These are phyloP conservation scores for Pelmatolapia mariae DNA, from an alignment of 2,113 vertebrate species.

Conservation along the genomic window DNA sequence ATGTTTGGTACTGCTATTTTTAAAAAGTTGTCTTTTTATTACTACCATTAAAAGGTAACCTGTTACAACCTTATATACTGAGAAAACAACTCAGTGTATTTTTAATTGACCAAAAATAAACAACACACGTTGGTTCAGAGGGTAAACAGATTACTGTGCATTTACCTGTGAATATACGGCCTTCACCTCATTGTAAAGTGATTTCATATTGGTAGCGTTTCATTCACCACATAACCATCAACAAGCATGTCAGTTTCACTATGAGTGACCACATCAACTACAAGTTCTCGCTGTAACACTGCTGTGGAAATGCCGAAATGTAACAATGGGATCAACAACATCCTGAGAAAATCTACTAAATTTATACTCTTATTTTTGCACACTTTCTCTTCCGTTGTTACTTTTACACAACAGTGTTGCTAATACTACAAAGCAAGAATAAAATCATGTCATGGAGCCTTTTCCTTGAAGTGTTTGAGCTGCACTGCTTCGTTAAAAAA, in stretches of 20 bases:
- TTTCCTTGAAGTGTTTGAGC: not conserved
- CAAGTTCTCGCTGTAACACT: not conserved
- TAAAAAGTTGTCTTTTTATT: not conserved
- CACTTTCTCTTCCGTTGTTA: not conserved
- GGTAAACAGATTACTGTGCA: not conserved
- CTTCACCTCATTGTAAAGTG: not conserved
- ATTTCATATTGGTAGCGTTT: not conserved
- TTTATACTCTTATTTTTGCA: not conserved
- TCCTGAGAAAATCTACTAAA: not conserved
- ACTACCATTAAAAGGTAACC: not conserved
- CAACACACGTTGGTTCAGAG: not conserved
- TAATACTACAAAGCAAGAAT: not conserved
- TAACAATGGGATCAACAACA: not conserved
- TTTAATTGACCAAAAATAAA: not conserved
- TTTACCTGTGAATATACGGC: not conserved
- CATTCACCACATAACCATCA: not conserved
- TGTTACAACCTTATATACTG: not conserved
- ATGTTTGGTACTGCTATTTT: not conserved
- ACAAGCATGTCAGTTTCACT: not conserved
- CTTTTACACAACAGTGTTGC: not conserved
- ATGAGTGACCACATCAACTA: not conserved
- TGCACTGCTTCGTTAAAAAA: not conserved
- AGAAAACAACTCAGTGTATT: not conserved
- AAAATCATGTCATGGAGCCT: not conserved
- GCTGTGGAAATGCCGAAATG: not conserved